phyloP scores from a whole-genome alignment of 1,140 invertebrate species.

The Akabosia matsudoensis region DNA sequence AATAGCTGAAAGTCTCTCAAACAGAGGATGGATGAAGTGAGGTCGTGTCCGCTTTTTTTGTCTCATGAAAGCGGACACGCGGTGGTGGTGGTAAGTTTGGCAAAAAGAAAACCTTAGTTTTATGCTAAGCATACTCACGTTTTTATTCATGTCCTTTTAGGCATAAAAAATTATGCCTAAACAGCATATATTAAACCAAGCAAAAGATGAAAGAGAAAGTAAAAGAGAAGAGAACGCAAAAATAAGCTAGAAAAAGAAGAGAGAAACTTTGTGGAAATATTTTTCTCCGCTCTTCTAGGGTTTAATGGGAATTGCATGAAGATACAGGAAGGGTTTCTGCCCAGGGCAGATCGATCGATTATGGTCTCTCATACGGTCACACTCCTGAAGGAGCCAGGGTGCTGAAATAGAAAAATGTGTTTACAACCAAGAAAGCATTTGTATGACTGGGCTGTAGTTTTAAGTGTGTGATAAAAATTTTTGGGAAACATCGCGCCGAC shows the following conservation, averaged over 20 bases:
- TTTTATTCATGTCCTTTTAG: not conserved
- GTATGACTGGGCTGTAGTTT: too few relatives aligned
- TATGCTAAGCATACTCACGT: not conserved
- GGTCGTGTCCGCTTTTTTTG: not conserved
- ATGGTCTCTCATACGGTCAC: not conserved
- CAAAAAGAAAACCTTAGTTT: too few relatives aligned
- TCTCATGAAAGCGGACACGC: not conserved
- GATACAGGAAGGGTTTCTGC: not conserved
- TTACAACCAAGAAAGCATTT: too few relatives aligned
- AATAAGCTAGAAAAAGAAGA: too few relatives aligned
- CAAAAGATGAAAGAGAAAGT: not conserved
- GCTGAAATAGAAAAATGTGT: too few relatives aligned
- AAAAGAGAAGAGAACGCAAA: not conserved
- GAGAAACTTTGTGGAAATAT: not conserved
- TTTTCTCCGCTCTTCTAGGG: not conserved
- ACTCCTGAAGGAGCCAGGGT: too few relatives aligned
- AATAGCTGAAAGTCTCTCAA: not conserved
- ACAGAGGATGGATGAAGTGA: not conserved
- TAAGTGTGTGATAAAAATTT: too few relatives aligned
- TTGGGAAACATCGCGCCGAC: too few relatives aligned
- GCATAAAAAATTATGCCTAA: not conserved
- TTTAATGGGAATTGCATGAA: not conserved
- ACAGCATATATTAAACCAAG: not conserved
- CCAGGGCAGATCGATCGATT: slow-evolving; percentile 2
- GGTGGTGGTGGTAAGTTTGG: not conserved